phyloP scores from a whole-genome alignment of 1,140 invertebrate genomes.

The Heliothis subflexa region DNA sequence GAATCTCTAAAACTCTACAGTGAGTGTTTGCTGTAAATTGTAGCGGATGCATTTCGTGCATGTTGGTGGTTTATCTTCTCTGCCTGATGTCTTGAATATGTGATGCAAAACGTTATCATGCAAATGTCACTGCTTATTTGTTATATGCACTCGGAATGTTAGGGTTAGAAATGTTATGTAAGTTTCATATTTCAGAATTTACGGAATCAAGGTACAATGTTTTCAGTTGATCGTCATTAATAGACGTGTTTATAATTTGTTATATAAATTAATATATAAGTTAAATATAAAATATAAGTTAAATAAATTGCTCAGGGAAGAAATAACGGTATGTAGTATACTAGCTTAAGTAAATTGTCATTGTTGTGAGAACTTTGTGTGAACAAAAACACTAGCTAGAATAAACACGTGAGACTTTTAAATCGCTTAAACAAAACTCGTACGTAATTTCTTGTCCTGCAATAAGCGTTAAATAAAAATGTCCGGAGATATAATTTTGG shows the following conservation, averaged over 20 bases:
- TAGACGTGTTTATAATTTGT: no score
- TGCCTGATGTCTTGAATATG: conserved; percentile 51
- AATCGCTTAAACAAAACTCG: conserved; percentile 1
- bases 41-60: conserved; percentile 49
- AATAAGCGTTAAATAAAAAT: conserved; percentile 38
- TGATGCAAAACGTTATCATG: conserved; percentile 43
- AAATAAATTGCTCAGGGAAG: no score
- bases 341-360: no score
- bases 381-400: no score
- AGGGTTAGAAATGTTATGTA: not conserved
- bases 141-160: conserved; percentile 27
- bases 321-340: no score
- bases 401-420: not conserved
- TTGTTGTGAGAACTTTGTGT: no score
- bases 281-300: no score
- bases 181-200: no score
- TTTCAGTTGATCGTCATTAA: no score
- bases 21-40: conserved; percentile 53
- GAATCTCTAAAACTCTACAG: conserved; percentile 53
- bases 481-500: conserved; percentile 28
- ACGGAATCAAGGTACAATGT: no score
- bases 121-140: conserved; percentile 36
- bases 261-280: no score
- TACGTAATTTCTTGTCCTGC: conserved; percentile 26
- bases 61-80: conserved; percentile 47